These are phyloP conservation scores for Thalassaphorura encarpata DNA, from an alignment of 1,140 invertebrate genomes.

Conservation along the genomic window DNA sequence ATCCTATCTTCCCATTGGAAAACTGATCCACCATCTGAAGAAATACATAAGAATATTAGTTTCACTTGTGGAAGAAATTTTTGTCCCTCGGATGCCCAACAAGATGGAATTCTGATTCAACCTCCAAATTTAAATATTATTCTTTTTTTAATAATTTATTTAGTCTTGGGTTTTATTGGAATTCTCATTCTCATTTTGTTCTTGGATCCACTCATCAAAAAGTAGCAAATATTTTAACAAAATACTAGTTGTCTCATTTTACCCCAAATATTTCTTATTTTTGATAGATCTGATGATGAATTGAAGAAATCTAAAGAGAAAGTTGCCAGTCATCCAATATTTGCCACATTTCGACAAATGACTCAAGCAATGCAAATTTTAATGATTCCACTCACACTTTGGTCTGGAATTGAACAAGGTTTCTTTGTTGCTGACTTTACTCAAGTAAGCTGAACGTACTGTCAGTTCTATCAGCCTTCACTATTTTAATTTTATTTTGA, in stretches of 20 bases:
- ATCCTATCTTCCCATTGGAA: slow-evolving; percentile 61
- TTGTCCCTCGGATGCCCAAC: slow-evolving; percentile 46
- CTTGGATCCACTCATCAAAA: slow-evolving; percentile 80
- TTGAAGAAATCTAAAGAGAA: too few species aligned
- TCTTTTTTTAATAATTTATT: not conserved
- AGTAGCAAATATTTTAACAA: slow-evolving; percentile 30
- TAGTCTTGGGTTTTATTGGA: not conserved
- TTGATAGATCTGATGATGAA: too few species aligned
- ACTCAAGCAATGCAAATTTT: slow-evolving; percentile 68
- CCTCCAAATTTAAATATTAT: not conserved
- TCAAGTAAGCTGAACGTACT: slow-evolving; percentile 62
- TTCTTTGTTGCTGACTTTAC: slow-evolving; percentile 92
- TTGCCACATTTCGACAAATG: slow-evolving; percentile 16
- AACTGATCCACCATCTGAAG: too few species aligned
- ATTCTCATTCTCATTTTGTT: slow-evolving; percentile 72
- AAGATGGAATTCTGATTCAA: too few species aligned
- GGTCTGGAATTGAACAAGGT: slow-evolving; percentile 94
- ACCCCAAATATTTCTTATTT: too few species aligned
- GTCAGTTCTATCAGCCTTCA: too few species aligned
- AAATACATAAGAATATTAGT: slow-evolving; percentile 44
- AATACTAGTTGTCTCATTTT: too few species aligned
- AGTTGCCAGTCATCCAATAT: not conserved
- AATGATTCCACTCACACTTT: slow-evolving; percentile 87
- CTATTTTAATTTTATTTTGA: not conserved
- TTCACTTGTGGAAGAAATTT: slow-evolving; percentile 77